Evolutionary conservation across 1,140 invertebrate species (phyloP).

Genomic region (Drosophila chauvacae): DNA sequence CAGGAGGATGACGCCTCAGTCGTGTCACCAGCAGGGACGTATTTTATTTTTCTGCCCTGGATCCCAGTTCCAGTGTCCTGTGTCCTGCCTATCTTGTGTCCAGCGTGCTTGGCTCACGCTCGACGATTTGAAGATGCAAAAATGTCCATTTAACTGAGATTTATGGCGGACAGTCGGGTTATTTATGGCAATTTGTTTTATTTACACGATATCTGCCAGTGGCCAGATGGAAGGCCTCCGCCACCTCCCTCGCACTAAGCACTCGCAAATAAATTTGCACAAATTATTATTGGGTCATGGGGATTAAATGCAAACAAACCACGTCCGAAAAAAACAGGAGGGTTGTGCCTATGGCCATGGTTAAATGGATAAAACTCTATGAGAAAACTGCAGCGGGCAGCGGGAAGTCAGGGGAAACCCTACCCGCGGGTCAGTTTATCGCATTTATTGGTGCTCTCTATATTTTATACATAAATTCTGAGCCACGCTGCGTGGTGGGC

Average conservation of each 20-base stretch:
- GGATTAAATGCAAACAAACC: constrained; percentile 69
- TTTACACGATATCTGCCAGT: constrained; percentile 78
- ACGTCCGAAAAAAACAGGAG: constrained; percentile 21
- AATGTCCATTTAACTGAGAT: constrained; percentile 83
- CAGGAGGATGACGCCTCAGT: constrained; percentile 16
- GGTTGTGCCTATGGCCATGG: constrained; percentile 41
- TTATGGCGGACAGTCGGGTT: constrained; percentile 77
- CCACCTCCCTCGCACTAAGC: constrained; percentile 56
- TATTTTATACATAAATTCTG: constrained; percentile 76
- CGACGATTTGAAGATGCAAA: constrained; percentile 81
- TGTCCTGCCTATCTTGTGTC: constrained; percentile 32
- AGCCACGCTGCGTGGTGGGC: constrained; percentile 44
- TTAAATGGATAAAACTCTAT: constrained; percentile 55
- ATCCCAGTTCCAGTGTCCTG: constrained; percentile 10
- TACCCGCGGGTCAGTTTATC: constrained; percentile 66
- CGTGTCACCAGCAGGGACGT: constrained; percentile 54
- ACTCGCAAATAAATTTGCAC: constrained; percentile 79
- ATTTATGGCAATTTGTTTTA: constrained; percentile 84
- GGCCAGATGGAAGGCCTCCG: constrained; percentile 54
- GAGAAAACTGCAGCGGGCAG: background rate
- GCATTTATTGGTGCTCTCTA: constrained; percentile 72
- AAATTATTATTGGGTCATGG: constrained; percentile 77
- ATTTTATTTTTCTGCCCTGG: constrained; percentile 20
- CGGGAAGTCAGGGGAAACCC: background rate
- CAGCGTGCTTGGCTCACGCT: constrained; percentile 29